These are phyloP conservation scores for Acanthosepion pharaonis DNA, from an alignment of 2,888 invertebrate genomes.

Conservation along the genomic window DNA sequence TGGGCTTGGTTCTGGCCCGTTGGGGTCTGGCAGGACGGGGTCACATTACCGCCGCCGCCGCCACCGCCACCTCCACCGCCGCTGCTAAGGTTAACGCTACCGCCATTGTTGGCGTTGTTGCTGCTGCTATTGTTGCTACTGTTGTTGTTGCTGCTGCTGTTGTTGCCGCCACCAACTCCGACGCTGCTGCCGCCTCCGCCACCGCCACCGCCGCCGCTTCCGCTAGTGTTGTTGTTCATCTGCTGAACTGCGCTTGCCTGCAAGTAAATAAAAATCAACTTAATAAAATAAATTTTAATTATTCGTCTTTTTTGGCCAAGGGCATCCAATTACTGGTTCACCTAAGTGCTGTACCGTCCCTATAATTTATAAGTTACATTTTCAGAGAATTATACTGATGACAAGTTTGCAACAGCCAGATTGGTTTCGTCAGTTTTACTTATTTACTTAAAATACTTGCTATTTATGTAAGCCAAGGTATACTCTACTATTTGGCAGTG, in stretches of 20 bases:
- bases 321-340: no score
- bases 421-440: no score
- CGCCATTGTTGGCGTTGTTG: constrained; percentile 24
- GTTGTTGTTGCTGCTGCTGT: constrained; percentile 43
- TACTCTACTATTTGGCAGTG: no score
- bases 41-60: constrained; percentile 13
- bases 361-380: no score
- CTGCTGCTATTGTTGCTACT: constrained; percentile 17
- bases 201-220: constrained; percentile 42
- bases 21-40: constrained; percentile 35
- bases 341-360: no score
- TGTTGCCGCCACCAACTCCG: constrained; percentile 54
- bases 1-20: constrained; percentile 38
- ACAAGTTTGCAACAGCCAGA: no score
- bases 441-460: no score
- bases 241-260: constrained; percentile 49
- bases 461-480: no score
- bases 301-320: neutral
- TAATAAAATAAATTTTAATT: neutral
- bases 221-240: constrained; percentile 45
- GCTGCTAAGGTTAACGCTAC: constrained; percentile 8
- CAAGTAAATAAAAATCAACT: neutral
- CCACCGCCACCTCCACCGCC: neutral
- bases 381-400: no score
- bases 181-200: constrained; percentile 51